Conservation (phyloP, 1,140 invertebrate genomes). For the Megalopta genalis region DNA sequence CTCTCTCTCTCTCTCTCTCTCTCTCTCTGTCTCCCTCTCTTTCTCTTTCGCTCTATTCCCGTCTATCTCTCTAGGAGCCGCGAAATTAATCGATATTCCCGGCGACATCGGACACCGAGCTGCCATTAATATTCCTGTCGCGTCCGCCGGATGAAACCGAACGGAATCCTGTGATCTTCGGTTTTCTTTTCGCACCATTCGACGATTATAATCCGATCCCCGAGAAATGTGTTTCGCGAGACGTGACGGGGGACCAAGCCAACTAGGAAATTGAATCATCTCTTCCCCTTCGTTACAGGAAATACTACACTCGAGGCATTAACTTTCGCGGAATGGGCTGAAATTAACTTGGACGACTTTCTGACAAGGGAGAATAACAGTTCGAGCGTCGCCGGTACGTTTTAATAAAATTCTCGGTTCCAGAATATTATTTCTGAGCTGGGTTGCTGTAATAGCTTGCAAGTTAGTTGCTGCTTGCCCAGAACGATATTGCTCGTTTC, state of each 20-base stretch:
- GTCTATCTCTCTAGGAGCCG: neutral
- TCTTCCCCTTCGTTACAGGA: neutral
- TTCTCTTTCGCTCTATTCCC: no score
- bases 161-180: neutral
- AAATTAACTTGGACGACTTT: neutral
- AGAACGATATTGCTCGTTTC: no score
- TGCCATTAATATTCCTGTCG: neutral
- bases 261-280: neutral
- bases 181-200: neutral
- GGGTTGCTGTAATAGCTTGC: no score
- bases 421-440: no score
- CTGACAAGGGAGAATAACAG: neutral
- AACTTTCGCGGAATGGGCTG: neutral
- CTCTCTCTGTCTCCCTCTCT: no score
- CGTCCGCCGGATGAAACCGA: neutral
- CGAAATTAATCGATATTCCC: neutral
- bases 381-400: neutral
- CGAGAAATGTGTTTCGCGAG: neutral
- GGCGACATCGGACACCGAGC: no score
- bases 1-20: no score
- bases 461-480: no score
- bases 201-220: neutral
- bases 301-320: neutral
- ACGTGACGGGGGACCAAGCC: no score
- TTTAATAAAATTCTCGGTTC: neutral